A percentile compares a stretch with the other conserved stretches of the same genome.
phyloP scores from a whole-genome alignment of 2,888 invertebrate genomes.

The Drosophila ochracea region DNA sequence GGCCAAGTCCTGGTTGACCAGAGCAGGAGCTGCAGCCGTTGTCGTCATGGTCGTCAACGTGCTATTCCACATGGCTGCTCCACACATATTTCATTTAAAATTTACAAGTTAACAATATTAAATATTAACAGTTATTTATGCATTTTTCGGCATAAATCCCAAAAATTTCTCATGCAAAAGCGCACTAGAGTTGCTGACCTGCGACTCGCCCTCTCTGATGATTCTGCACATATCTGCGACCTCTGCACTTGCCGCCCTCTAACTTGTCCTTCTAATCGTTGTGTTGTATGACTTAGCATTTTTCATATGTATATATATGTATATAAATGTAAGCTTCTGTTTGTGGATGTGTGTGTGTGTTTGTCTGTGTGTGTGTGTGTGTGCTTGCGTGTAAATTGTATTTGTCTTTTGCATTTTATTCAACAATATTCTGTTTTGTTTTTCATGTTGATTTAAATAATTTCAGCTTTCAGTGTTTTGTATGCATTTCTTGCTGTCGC shows the following conservation, averaged over 20 bases:
- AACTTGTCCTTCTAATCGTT: slow-evolving; percentile 33
- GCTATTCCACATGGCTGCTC: slow-evolving; percentile 63
- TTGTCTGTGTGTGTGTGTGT: not conserved
- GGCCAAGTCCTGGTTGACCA: slow-evolving; percentile 45
- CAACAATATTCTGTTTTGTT: slow-evolving; percentile 60
- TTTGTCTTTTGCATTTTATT: slow-evolving; percentile 75
- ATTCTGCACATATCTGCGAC: slow-evolving; percentile 47
- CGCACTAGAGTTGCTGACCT: slow-evolving; percentile 65
- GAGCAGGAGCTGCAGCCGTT: slow-evolving; percentile 28
- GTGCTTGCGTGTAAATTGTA: slow-evolving; percentile 49
- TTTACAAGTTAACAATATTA: slow-evolving; percentile 83
- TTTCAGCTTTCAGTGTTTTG: slow-evolving; percentile 48
- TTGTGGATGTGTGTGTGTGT: not conserved
- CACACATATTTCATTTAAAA: slow-evolving; percentile 81
- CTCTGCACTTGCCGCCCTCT: slow-evolving; percentile 12
- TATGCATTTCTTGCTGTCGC: slow-evolving; percentile 29
- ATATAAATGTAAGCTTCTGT: slow-evolving; percentile 28
- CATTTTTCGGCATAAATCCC: slow-evolving; percentile 79
- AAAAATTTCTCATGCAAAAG: slow-evolving; percentile 74
- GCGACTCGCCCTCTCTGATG: slow-evolving; percentile 33
- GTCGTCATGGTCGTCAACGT: slow-evolving; percentile 47
- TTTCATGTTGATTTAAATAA: slow-evolving; percentile 72
- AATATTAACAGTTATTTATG: slow-evolving; percentile 83
- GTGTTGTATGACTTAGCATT: slow-evolving; percentile 42
- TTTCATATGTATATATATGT: slow-evolving; percentile 33